phyloP scores from a whole-genome alignment of 2,797 vertebrate species.

The Anguilla anguilla region DNA sequence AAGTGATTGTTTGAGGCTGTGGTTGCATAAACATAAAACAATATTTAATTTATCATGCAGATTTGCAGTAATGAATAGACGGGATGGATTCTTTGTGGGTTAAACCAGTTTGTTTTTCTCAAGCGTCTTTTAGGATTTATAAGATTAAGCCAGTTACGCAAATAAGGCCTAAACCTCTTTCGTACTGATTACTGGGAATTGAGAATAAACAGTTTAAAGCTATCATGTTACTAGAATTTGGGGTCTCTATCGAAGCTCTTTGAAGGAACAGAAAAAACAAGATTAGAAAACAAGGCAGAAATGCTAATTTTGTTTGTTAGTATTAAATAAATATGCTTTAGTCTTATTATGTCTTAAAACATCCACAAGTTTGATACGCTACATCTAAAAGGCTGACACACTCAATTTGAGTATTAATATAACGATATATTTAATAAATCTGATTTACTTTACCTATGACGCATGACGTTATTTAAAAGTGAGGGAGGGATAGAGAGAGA shows the following conservation, averaged over 20 bases:
- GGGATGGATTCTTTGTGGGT: neutral
- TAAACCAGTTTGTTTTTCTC: neutral
- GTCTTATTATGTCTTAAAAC: neutral
- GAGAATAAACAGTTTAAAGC: neutral
- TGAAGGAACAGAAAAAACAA: neutral
- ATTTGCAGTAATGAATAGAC: neutral
- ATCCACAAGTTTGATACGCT: neutral
- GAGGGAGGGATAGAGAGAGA: too few relatives aligned
- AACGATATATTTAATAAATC: neutral
- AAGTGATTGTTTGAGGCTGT: too few relatives aligned
- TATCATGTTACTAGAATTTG: neutral
- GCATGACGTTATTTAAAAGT: neutral
- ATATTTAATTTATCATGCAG: too few relatives aligned
- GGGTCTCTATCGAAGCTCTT: neutral
- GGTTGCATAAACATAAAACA: too few relatives aligned
- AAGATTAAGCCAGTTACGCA: neutral
- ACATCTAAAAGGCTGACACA: neutral
- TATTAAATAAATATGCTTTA: neutral
- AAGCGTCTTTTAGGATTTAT: slow-evolving; percentile 4
- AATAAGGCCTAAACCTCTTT: slow-evolving; percentile 17
- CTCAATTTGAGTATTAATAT: neutral
- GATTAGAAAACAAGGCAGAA: neutral
- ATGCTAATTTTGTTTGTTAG: neutral
- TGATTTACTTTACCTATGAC: neutral
- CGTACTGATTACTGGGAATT: neutral